Evolutionary conservation across 1,140 invertebrate genomes (phyloP), one percentile per base, ranked within the genome.

Genomic region (Drosophila rhopaloa): DNA sequence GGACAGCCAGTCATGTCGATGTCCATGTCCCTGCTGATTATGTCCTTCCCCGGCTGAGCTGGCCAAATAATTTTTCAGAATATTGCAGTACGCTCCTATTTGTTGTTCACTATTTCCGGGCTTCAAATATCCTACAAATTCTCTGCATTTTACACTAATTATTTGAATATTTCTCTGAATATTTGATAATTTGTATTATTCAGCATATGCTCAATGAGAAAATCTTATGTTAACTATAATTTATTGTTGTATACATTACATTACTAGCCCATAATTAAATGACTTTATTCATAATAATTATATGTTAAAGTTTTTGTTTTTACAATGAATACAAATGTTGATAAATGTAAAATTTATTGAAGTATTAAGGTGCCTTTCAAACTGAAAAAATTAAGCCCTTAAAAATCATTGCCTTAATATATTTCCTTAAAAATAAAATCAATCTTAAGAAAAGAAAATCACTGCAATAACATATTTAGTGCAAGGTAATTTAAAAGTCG

Each of bases 21-120:
- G 38, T 40, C 74, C 75, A 74, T 78, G 75, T 58, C 65, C 73
- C 57, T 55, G 56, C 60, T 68, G 76, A 83, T 80, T 89, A 88
- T 88, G 65, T 60, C 59, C 66, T 41, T 48, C 14, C 29, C 14
- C 16, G 27, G 44, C 35, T 38, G 29, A 61, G 29, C 40, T 44
- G 24, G 14, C 16, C 16, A 32, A 55, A 60, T 44, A 46, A 58
- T 37, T 63, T 51, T 47, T 43, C 19, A 47, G 46, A 53, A 46
- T 57, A 59, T 71, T 78, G 38, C 72, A 56, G 38, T 24, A 44
- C 55, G 24, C 53, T 46, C 54, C 59, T 24, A 59, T 63, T 79
- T 86, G 44, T 63, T 82, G 65, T 67, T 76, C 58, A 65, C 59
- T 67, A 68, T 72, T 82, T 10, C 13, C 11, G 24, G 9, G 11